Conservation (phyloP, 2,888 invertebrate species). For the Chrysolina americana region DNA sequence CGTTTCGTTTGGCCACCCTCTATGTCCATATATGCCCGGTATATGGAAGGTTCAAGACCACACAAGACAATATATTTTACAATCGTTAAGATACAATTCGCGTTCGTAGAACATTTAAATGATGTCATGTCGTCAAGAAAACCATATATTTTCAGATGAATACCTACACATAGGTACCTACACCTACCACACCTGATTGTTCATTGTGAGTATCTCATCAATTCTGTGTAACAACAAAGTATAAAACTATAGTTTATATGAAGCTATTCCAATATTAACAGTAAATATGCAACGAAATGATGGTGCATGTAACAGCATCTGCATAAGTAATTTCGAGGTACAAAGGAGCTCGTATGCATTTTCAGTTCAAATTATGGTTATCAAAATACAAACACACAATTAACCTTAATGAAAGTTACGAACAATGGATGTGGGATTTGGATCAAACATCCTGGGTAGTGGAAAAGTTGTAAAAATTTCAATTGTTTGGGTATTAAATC, state of each 20-base stretch:
- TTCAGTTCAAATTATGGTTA: not conserved
- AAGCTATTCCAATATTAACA: not conserved
- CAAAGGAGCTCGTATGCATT: not conserved
- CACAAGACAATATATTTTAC: not conserved
- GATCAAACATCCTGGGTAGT: not conserved
- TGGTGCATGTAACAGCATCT: not conserved
- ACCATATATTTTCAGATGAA: not conserved
- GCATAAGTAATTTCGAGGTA: not conserved
- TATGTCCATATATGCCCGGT: not conserved
- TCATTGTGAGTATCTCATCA: not conserved
- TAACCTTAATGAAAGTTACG: not conserved
- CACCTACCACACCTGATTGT: not conserved
- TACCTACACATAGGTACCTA: too few relatives aligned
- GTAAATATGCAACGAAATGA: not conserved
- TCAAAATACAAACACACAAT: not conserved
- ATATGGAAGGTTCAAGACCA: not conserved
- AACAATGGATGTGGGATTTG: not conserved
- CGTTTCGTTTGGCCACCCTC: too few relatives aligned
- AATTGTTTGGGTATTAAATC: too few relatives aligned
- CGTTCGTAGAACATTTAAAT: not conserved
- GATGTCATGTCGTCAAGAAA: not conserved
- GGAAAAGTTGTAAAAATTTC: too few relatives aligned
- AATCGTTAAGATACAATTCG: not conserved
- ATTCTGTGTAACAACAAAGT: not conserved
- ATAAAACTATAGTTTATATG: not conserved